These are phyloP conservation scores for Lymantria dispar DNA, from an alignment of 2,888 invertebrate species.

Conservation along the genomic window DNA sequence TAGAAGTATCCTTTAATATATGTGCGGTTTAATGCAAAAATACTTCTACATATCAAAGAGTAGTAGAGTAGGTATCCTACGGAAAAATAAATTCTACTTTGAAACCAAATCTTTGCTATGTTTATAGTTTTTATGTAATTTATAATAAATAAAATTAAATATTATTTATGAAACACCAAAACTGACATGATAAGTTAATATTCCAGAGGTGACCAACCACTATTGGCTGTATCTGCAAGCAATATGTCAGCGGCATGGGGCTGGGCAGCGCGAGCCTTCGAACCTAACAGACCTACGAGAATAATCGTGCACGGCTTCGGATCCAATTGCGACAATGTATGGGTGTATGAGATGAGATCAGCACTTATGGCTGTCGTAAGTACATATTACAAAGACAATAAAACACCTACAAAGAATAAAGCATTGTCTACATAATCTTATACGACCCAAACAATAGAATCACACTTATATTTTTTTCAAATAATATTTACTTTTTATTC, in stretches of 20 bases:
- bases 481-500: too few relatives aligned
- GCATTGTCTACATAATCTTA: too few relatives aligned
- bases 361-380: constrained; percentile 94
- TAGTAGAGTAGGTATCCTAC: too few relatives aligned
- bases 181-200: neutral
- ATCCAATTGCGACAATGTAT: constrained; percentile 94
- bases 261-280: constrained; percentile 85
- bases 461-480: too few relatives aligned
- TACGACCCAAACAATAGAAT: too few relatives aligned
- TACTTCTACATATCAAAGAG: too few relatives aligned
- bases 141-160: neutral
- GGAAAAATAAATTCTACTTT: too few relatives aligned
- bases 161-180: neutral
- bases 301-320: constrained; percentile 97
- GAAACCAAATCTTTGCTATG: too few relatives aligned
- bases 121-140: too few relatives aligned
- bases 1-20: too few relatives aligned
- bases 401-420: too few relatives aligned
- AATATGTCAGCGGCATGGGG: constrained; percentile 87
- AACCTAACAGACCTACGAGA: constrained; percentile 86
- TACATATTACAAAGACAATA: constrained; percentile 14
- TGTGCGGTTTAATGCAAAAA: too few relatives aligned
- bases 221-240: constrained; percentile 87
- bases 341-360: constrained; percentile 96
- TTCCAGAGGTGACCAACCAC: constrained; percentile 83